Conservation (phyloP, 2,888 invertebrate species). For the Drosophila phalerata region DNA sequence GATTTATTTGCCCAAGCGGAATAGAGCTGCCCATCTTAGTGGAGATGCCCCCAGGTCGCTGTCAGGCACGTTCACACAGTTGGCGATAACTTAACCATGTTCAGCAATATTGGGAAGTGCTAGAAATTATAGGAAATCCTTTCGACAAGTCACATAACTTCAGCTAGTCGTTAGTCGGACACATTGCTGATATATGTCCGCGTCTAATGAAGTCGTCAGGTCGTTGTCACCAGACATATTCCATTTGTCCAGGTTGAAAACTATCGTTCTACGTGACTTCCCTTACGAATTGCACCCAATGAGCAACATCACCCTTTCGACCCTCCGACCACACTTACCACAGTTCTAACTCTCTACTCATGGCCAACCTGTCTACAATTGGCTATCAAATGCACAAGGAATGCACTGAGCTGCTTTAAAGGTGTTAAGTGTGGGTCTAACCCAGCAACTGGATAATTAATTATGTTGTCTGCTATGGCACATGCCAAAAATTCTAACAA, state of each 20-base stretch:
- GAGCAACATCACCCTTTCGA: conserved; percentile 30
- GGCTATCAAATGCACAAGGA: conserved; percentile 6
- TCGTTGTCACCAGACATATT: conserved; percentile 76
- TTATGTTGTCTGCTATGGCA: conserved; percentile 8
- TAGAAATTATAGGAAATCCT: conserved; percentile 75
- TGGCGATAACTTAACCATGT: conserved; percentile 56
- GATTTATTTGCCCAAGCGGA: conserved; percentile 70
- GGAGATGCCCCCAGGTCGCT: conserved; percentile 10
- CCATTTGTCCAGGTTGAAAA: conserved; percentile 71
- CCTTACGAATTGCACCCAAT: conserved; percentile 77
- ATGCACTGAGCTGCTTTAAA: conserved; percentile 6
- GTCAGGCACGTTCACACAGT: conserved; percentile 36
- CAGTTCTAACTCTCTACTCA: conserved; percentile 11
- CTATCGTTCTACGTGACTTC: conserved; percentile 83
- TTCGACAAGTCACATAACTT: conserved; percentile 74
- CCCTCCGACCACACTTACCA: conserved; percentile 8
- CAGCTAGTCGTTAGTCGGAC: conserved; percentile 58
- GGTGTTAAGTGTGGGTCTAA: conserved; percentile 10
- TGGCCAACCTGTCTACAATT: conserved; percentile 8
- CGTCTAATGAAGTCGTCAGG: conserved; percentile 80
- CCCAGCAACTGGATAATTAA: background rate
- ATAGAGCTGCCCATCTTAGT: conserved; percentile 6
- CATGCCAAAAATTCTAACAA: background rate
- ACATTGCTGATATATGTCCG: conserved; percentile 69
- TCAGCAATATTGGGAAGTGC: conserved; percentile 54